These are phyloP conservation scores for Microchrysa polita DNA, from an alignment of 2,888 invertebrate genomes.

Conservation along the genomic window DNA sequence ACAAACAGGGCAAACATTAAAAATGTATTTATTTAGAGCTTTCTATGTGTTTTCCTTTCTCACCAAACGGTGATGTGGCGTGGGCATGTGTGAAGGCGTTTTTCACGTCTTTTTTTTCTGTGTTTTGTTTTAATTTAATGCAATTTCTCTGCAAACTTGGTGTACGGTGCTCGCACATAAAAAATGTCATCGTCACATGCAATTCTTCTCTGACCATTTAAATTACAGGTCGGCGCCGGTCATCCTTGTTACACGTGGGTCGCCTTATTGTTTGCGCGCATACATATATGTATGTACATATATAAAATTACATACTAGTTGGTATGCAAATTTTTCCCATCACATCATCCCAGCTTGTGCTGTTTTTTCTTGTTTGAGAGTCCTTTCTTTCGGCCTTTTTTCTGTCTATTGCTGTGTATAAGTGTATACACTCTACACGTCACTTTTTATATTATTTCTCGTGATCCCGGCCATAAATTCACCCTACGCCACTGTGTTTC, in stretches of 20 bases:
- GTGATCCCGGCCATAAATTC: constrained; percentile 41
- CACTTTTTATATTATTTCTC: constrained; percentile 31
- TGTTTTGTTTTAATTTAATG: constrained; percentile 6
- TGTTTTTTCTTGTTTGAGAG: constrained; percentile 11
- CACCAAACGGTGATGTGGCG: no score
- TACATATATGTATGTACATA: background rate
- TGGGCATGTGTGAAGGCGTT: no score
- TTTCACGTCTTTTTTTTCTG: background rate
- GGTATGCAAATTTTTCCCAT: constrained; percentile 33
- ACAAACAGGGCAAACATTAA: background rate
- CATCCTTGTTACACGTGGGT: constrained; percentile 5
- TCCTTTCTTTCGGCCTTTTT: background rate
- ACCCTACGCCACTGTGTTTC: constrained; percentile 41
- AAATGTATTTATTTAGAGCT: constrained; percentile 15
- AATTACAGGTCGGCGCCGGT: constrained; percentile 44
- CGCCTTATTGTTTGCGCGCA: no score
- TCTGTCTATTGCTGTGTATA: background rate
- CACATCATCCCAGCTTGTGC: background rate
- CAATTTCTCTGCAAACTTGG: constrained; percentile 9
- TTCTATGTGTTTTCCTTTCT: constrained; percentile 12
- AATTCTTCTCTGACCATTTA: constrained; percentile 40
- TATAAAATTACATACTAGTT: constrained; percentile 13
- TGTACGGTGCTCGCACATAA: constrained; percentile 2
- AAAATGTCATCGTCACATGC: constrained; percentile 44
- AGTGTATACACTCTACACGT: constrained; percentile 2